Evolutionary conservation across 2,888 invertebrate species (phyloP), one percentile per base, ranked within the genome.

Genomic region (Drosophila anomelani): DNA sequence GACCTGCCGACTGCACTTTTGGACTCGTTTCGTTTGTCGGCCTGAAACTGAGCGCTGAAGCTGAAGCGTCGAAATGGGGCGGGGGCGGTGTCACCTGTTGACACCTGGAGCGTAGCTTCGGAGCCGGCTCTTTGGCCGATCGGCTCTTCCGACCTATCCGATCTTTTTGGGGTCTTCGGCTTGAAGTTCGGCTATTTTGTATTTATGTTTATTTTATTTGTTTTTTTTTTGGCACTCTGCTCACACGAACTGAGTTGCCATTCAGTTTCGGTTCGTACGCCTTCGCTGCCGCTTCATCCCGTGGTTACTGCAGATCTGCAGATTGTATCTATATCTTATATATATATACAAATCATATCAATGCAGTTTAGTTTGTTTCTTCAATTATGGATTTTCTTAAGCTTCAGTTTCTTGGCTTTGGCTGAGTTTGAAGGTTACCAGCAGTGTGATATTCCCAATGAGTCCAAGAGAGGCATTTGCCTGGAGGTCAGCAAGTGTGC

Each of bases 381-480:
- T 74, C 67, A 79, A 75, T 74, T 80, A 58, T 78, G 75, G 75
- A 61, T 56, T 53, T 44, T 77, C 71, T 68, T 63, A 67, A 63
- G 68, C 20, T 34, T 23, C 53, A 20, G 44, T 38, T 15, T 38
- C 34, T n/a, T 23, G 41, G 49, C 46, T 12, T 17, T 44, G 43
- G 75, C 54, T 29, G 75, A 44, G 13, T 4, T 26, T 34, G 51
- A n/a, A 2, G 70, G 13, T n/a, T 17, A 47, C 3, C 60, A 59
- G 43, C 41, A 34, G 15, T 92, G 92, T 67, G 89, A 90, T 51
- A 92, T 92, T 78, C 92, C 92, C 47, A 92, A 92, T 71, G 92
- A 92, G 71, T 81, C 85, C 38, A 90, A 90, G 71, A 81, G 80
- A 15, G 92, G 92, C 44, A 61, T 88, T 34, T 92, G 92, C 64